phyloP scores from a whole-genome alignment of 2,888 invertebrate genomes.

The Meliscaeva auricollis region DNA sequence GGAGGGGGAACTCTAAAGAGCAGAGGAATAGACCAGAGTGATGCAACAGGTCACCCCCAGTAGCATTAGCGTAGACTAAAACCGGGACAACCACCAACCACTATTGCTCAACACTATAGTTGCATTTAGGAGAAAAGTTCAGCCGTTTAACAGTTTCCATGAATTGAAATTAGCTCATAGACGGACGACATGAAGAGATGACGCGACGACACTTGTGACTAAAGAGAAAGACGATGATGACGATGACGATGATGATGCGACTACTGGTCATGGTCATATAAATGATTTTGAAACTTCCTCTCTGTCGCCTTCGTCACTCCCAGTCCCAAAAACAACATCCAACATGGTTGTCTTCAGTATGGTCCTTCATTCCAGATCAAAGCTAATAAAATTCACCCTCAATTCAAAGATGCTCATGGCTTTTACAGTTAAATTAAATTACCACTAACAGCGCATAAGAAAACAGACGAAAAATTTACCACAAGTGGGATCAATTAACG shows the following conservation, averaged over 20 bases:
- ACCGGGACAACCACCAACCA: not conserved
- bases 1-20: too few species aligned
- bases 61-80: not conserved
- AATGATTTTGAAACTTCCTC: conserved; percentile 26
- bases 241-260: not conserved
- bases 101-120: conserved; percentile 7
- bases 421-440: conserved; percentile 57
- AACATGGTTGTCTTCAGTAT: not conserved
- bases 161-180: conserved; percentile 56
- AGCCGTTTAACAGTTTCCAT: conserved; percentile 27
- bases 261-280: conserved; percentile 30
- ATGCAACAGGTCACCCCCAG: conserved; percentile 51
- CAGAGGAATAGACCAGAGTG: not conserved
- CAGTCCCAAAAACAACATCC: too few species aligned
- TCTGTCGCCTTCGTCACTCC: not conserved
- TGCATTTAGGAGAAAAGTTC: conserved; percentile 45
- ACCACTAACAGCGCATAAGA: conserved; percentile 20
- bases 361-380: conserved; percentile 37
- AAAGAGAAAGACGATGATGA: not conserved
- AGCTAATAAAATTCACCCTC: conserved; percentile 54
- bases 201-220: conserved; percentile 15
- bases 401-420: conserved; percentile 23
- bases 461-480: conserved; percentile 20
- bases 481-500: conserved; percentile 64
- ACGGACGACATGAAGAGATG: not conserved